These are phyloP conservation scores for Garra rufa DNA, from an alignment of 2,113 vertebrate species.

Conservation along the genomic window DNA sequence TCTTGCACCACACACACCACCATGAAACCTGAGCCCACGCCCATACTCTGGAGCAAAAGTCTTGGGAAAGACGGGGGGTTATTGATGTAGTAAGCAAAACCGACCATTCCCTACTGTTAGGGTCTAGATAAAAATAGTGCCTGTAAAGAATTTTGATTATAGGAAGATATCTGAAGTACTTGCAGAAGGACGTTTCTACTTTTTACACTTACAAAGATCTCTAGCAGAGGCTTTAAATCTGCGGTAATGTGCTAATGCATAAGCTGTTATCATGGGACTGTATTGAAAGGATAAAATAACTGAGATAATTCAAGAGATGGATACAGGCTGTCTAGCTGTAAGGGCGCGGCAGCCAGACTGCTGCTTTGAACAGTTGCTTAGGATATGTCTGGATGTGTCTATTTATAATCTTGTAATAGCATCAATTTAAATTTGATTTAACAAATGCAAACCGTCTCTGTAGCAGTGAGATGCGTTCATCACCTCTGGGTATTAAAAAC, in stretches of 20 bases:
- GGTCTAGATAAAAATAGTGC: neutral
- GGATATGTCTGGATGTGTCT: constrained; percentile 57
- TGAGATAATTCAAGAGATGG: constrained; percentile 51
- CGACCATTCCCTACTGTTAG: constrained; percentile 21
- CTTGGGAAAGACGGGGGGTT: neutral
- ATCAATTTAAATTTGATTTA: constrained; percentile 47
- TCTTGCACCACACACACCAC: constrained; percentile 35
- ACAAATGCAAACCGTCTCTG: constrained; percentile 46
- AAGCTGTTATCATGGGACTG: constrained; percentile 27
- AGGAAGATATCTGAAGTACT: neutral
- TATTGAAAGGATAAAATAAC: constrained; percentile 44
- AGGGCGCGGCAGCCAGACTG: constrained; percentile 61
- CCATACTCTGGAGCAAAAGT: constrained; percentile 5
- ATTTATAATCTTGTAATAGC: constrained; percentile 52
- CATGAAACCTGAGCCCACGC: constrained; percentile 45
- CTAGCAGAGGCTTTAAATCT: constrained; percentile 8
- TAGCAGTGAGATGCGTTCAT: constrained; percentile 7
- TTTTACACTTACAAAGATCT: neutral
- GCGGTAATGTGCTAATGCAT: constrained; percentile 10
- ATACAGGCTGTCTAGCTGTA: constrained; percentile 55
- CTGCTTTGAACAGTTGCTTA: constrained; percentile 63
- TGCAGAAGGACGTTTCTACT: neutral
- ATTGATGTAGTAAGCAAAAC: constrained; percentile 47
- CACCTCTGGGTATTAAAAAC: neutral
- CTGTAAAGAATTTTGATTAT: neutral